Base-by-base conservation (phyloP, 2,113 vertebrate species). In the Rhabdornis inornatus region DNA sequence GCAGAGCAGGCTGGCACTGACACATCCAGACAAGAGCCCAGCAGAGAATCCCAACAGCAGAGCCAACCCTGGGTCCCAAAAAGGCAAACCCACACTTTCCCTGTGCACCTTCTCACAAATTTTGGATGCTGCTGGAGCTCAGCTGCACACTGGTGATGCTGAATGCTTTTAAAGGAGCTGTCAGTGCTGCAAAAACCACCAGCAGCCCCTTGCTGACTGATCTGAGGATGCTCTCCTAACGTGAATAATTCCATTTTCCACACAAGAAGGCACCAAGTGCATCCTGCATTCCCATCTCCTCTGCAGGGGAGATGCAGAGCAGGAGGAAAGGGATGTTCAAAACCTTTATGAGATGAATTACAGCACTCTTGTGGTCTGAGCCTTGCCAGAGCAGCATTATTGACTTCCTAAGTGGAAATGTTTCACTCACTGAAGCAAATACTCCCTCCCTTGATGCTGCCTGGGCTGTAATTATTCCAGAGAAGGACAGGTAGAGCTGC, bases 341-440 rank as follows among this genome's bases (percentile, higher is more conserved):
- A 76, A 49, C 3, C 79, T 35, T 45, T 11, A 31, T 0, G 1
- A 35, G 80, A 89, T 44, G 30, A 83, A 84, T 87, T 71, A 40
- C 7, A 21, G 66, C 0, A 5, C 45, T 66, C 56, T 22, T 1
- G 49, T 45, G 60, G 56, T 6, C 65, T 82, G 69, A 85, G 31
- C 61, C 57, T 66, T 60, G 70, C 65, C 87, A 81, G 55, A 78
- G 55, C 81, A 72, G 78, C 45, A 39, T 83, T 91, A 89, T 80
- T 82, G 83, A 89, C 70, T 79, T 91, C 78, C 64, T 84, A 69
- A 90, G 40, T 80, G 53, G 69, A 87, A 90, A 82, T 24, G 70
- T 52, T 93, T 89, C 88, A 82, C 75, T 91, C 84, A n/a, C 13
- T 85, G 82, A 87, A 95, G 85, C 65, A 90, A 90, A 55, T 15